Base-by-base conservation (phyloP, 2,113 vertebrate species). In the Chloropsis hardwickii region DNA sequence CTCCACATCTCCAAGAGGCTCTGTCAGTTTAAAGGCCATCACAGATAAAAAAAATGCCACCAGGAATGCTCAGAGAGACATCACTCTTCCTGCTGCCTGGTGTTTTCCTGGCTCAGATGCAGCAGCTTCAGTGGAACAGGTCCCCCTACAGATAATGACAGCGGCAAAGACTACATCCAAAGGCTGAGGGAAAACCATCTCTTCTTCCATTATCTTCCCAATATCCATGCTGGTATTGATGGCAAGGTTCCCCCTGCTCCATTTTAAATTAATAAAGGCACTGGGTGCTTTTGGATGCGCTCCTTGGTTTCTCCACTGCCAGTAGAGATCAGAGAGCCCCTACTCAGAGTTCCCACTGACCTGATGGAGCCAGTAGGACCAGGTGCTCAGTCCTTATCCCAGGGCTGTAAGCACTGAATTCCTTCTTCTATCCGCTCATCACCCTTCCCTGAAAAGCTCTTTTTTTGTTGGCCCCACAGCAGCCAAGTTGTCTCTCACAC, bases 171-270 rank as follows among this genome's bases (percentile, higher is more conserved):
- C 22, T n/a, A n/a, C 25, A n/a, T 35, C 62, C 54, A 50, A 77
- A 82, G 39, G 28, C 7, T 62, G 42, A 22, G 13, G 50, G 11
- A 80, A 85, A 50, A 42, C 20, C 6, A 17, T 11, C 33, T 83
- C 40, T 51, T 60, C 57, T 82, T 70, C 66, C 47, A 23, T 80
- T 44, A 50, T 16, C 12, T 83, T 81, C 60, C 47, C 47, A 42
- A 0, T 21, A 69, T 9, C 44, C 45, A 11, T 11, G 69, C 60
- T 92, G 53, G 23, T 8, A 2, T 12, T 40, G 54, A 14, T 60
- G 81, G 44, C 0, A 0, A 64, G 17, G 47, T 24, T 82, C 50
- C 18, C 20, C 12, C 6, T 1, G 2, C 45, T 79, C 79, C 58
- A 47, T 66, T 86, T 80, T 24, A 57, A 33, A 53, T n/a, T 61